Evolutionary conservation across 2,888 invertebrate species (phyloP).

Genomic region (Bibio marci): DNA sequence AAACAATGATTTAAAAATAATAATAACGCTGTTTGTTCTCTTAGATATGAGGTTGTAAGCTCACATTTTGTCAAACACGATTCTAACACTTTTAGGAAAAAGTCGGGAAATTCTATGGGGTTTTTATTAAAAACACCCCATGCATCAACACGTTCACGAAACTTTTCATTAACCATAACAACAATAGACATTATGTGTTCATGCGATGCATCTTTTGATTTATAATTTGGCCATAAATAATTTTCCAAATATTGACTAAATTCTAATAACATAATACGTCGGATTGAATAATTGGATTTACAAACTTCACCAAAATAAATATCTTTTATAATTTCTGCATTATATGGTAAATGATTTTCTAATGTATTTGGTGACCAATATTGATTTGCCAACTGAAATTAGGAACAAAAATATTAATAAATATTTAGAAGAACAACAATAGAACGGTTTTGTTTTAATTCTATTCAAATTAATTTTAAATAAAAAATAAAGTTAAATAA

Average conservation of each 20-base stretch:
- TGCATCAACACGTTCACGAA: constrained; percentile 87
- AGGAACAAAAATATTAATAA: neutral
- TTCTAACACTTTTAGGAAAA: constrained; percentile 65
- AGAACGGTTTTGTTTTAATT: too few relatives aligned
- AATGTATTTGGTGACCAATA: constrained; percentile 85
- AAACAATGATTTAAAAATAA: constrained; percentile 93
- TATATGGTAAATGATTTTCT: constrained; percentile 52
- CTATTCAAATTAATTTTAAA: too few relatives aligned
- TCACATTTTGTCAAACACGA: constrained; percentile 41
- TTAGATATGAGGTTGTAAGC: constrained; percentile 28
- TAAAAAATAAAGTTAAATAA: too few relatives aligned
- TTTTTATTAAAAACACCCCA: constrained; percentile 82
- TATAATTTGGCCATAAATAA: constrained; percentile 92
- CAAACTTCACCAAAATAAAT: constrained; percentile 78
- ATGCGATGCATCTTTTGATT: constrained; percentile 38
- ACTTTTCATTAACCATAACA: constrained; percentile 98
- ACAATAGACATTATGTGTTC: constrained; percentile 94
- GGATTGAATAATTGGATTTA: constrained; percentile 61
- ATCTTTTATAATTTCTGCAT: constrained; percentile 67
- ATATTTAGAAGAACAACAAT: too few relatives aligned
- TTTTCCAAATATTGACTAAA: constrained; percentile 96
- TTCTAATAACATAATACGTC: constrained; percentile 90
- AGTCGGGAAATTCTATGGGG: constrained; percentile 59
- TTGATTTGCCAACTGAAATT: constrained; percentile 50
- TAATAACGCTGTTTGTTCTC: constrained; percentile 75